Conservation (phyloP, 1,140 invertebrate species). For the Lepidurus packardi region DNA sequence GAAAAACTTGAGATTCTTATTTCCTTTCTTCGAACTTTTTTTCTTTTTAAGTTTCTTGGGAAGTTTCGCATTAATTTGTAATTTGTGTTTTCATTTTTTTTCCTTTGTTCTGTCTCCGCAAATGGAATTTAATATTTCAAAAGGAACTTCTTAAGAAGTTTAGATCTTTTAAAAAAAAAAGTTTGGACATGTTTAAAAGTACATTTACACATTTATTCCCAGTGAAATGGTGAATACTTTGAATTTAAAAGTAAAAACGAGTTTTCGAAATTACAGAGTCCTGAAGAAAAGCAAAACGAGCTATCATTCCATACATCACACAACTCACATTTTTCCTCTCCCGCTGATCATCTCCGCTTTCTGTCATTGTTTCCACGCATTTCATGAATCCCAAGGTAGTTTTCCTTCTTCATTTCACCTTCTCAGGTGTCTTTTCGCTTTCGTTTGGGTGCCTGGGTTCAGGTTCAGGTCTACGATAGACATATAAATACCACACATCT, state of each 20-base stretch:
- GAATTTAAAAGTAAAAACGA: background rate
- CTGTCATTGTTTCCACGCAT: conserved; percentile 10
- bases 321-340: background rate
- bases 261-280: no score
- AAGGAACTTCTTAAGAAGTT: no score
- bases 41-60: background rate
- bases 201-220: no score
- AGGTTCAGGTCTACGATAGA: background rate
- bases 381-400: background rate
- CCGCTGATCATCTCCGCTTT: background rate
- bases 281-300: background rate
- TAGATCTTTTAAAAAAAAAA: no score
- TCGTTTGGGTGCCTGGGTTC: background rate
- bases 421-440: conserved; percentile 14
- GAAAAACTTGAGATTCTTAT: no score
- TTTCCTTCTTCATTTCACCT: background rate
- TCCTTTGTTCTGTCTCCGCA: background rate
- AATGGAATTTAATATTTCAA: background rate
- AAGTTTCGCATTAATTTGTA: background rate
- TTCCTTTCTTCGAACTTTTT: background rate
- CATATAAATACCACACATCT: background rate
- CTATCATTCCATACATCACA: conserved; percentile 3
- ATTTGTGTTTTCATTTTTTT: no score
- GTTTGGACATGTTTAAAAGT: no score
- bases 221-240: background rate